Evolutionary conservation across 2,888 invertebrate species (phyloP).

Genomic region (Tetranychus truncatus): DNA sequence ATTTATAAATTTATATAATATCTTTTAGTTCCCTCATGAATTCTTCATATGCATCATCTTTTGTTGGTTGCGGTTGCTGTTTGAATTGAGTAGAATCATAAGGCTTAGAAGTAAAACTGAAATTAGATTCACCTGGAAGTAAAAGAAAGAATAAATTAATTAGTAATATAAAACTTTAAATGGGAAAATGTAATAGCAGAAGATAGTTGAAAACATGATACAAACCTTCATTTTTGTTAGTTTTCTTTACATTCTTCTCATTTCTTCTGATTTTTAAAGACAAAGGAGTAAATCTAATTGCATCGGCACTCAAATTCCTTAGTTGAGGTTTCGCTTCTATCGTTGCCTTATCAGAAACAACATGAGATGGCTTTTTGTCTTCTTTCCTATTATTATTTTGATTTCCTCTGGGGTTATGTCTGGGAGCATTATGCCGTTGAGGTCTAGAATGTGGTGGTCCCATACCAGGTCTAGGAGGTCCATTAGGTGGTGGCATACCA

Average conservation of each 20-base stretch:
- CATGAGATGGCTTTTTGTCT: constrained; percentile 27
- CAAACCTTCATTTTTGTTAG: constrained; percentile 4
- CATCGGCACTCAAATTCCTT: constrained; percentile 74
- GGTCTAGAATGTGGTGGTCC: constrained; percentile 28
- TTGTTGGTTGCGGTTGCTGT: constrained; percentile 42
- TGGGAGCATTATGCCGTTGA: not conserved
- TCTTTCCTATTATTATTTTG: constrained; percentile 22
- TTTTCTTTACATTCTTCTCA: constrained; percentile 39
- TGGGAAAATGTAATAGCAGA: not conserved
- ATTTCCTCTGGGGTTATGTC: not conserved
- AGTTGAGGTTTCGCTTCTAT: constrained; percentile 95
- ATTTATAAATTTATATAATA: constrained; percentile 43
- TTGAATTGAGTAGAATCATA: not conserved
- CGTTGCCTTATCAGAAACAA: constrained; percentile 41
- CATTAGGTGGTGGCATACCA: constrained; percentile 13
- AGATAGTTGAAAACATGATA: not conserved
- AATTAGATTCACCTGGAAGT: not conserved
- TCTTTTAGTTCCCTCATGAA: constrained; percentile 98
- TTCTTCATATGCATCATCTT: constrained; percentile 93
- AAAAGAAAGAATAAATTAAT: not conserved
- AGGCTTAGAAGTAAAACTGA: not conserved
- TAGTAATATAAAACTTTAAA: not conserved
- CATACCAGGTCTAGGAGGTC: constrained; percentile 30
- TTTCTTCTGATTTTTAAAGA: constrained; percentile 75
- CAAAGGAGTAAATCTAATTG: constrained; percentile 84